A percentile compares a stretch with the other conserved stretches of the same genome.
Evolutionary conservation across 2,888 invertebrate species (phyloP).

Genomic region (Ctena decussata): DNA sequence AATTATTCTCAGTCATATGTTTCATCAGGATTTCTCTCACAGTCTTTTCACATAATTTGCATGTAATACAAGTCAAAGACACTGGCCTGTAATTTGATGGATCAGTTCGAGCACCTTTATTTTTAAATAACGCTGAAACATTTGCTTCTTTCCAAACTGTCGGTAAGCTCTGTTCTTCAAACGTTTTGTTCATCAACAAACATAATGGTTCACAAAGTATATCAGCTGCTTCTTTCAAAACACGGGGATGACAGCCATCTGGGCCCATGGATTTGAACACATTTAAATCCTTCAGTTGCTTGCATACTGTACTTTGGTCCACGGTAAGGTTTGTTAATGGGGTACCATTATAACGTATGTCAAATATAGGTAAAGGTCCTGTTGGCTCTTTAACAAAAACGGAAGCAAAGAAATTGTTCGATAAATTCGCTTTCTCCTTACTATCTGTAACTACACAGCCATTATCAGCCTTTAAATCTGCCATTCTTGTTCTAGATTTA

Average conservation of each 20-base stretch:
- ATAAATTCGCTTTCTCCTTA: constrained; percentile 7
- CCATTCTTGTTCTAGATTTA: not conserved
- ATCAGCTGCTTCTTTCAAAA: not conserved
- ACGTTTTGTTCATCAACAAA: not conserved
- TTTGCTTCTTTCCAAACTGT: not conserved
- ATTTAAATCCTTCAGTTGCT: not conserved
- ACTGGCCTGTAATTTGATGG: not conserved
- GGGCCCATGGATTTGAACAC: not conserved
- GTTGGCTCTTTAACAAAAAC: too few relatives aligned
- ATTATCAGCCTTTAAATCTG: not conserved
- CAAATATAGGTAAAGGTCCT: constrained; percentile 6
- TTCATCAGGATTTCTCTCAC: not conserved
- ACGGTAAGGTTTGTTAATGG: not conserved
- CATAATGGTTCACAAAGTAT: not conserved
- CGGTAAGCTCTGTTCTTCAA: not conserved
- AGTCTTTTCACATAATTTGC: not conserved
- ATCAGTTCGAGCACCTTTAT: not conserved
- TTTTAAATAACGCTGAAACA: not conserved
- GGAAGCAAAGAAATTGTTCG: constrained; percentile 4
- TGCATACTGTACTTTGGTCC: not conserved
- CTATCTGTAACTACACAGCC: not conserved
- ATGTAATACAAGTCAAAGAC: not conserved
- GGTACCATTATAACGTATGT: constrained; percentile 3
- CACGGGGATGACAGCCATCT: not conserved
- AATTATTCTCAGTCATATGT: not conserved